These are phyloP conservation scores for Amphiprion clarkii DNA, from an alignment of 2,797 vertebrate genomes.

Conservation along the genomic window DNA sequence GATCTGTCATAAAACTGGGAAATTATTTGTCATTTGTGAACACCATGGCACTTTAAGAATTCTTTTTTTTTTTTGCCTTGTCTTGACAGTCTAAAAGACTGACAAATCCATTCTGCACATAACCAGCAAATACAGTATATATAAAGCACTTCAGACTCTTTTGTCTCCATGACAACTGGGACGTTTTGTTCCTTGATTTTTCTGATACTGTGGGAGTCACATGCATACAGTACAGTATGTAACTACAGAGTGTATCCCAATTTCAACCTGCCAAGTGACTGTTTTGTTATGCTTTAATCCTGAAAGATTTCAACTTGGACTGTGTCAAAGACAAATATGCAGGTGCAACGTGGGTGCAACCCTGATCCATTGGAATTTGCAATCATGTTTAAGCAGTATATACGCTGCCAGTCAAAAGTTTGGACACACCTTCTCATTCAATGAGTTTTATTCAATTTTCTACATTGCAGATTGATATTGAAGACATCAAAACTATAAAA, in stretches of 20 bases:
- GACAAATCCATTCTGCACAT: conserved; percentile 25
- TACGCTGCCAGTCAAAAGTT: too few species aligned
- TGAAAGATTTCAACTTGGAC: neutral
- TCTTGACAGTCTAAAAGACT: neutral
- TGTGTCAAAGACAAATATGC: neutral
- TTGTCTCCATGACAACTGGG: conserved; percentile 74
- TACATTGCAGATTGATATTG: too few species aligned
- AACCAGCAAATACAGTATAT: conserved; percentile 43
- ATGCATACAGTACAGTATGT: conserved; percentile 20
- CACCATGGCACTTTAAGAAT: neutral
- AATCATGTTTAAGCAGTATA: neutral
- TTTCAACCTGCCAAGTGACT: conserved; percentile 17
- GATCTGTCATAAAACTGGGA: neutral
- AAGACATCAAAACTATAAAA: too few species aligned
- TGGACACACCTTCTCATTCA: too few species aligned
- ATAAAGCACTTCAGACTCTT: conserved; percentile 55
- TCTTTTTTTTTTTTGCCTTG: neutral
- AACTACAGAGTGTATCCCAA: conserved; percentile 31
- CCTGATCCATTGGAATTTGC: too few species aligned
- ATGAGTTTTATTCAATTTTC: too few species aligned
- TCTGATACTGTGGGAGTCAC: conserved; percentile 33
- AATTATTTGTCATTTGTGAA: neutral
- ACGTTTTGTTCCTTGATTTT: conserved; percentile 43
- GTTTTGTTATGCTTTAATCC: neutral
- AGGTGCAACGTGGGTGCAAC: neutral